Conservation (phyloP, 2,797 vertebrate species). For the Chiloscyllium punctatum region DNA sequence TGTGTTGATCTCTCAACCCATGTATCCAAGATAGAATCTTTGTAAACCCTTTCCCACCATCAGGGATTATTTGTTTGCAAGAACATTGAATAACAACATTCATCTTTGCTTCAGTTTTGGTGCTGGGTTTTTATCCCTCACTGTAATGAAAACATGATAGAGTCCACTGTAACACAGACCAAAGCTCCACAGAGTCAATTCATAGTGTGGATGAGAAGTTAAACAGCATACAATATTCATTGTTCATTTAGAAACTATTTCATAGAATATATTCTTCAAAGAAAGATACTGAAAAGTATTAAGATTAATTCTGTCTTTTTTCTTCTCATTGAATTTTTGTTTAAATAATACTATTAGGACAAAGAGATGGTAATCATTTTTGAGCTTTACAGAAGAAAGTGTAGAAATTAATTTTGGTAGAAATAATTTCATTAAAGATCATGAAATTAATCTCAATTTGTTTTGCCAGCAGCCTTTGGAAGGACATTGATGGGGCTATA, state of each 20-base stretch:
- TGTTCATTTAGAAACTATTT: neutral
- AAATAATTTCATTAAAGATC: neutral
- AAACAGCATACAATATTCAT: neutral
- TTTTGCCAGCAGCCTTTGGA: neutral
- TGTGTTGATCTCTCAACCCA: neutral
- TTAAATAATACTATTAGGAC: neutral
- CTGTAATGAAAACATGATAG: neutral
- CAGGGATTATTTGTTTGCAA: neutral
- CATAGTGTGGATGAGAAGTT: neutral
- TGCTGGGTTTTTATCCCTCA: neutral
- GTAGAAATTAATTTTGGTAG: neutral
- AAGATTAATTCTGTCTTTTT: neutral
- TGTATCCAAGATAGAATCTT: neutral
- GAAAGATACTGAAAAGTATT: neutral
- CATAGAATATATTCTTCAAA: neutral
- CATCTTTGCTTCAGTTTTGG: neutral
- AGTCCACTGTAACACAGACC: neutral
- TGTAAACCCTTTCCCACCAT: neutral
- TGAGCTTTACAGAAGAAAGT: neutral
- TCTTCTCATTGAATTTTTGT: neutral
- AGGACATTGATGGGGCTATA: neutral
- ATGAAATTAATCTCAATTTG: neutral
- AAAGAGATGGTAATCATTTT: neutral
- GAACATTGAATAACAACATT: neutral
- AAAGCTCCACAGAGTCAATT: neutral